Percentiles rank a stretch among this genome's conserved stretches.
Conservation (phyloP, 2,797 vertebrate species). For the Calcarius lapponicus region DNA sequence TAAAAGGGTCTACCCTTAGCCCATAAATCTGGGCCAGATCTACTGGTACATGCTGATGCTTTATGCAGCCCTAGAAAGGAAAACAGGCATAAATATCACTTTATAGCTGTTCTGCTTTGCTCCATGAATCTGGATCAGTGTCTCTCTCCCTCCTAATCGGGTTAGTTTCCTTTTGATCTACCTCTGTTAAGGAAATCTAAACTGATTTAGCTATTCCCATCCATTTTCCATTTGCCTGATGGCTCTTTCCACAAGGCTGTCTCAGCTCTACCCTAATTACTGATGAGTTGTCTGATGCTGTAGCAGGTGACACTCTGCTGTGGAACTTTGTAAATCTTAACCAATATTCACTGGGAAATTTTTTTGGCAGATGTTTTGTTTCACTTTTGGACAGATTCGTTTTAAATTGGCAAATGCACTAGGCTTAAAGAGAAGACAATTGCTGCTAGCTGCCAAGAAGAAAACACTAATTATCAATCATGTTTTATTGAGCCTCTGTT, state of each 20-base stretch:
- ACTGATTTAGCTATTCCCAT: constrained; percentile 16
- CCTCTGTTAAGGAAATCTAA: constrained; percentile 1
- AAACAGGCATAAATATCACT: constrained; percentile 10
- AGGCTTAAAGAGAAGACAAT: constrained; percentile 12
- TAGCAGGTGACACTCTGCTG: background rate
- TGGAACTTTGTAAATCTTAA: background rate
- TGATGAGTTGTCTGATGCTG: background rate
- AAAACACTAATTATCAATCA: constrained; percentile 14
- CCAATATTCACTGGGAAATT: background rate
- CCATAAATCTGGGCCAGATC: constrained; percentile 3
- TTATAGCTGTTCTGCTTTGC: constrained; percentile 1
- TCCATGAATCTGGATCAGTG: constrained; percentile 5
- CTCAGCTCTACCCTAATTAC: background rate
- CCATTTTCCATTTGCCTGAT: background rate
- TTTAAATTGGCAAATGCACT: background rate
- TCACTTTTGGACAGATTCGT: background rate
- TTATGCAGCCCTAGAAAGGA: background rate
- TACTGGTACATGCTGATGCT: background rate
- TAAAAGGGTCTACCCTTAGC: background rate
- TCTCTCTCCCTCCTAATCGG: constrained; percentile 3
- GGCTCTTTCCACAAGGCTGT: background rate
- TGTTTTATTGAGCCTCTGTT: constrained; percentile 20
- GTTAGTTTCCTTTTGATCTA: constrained; percentile 39
- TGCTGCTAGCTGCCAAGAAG: background rate
- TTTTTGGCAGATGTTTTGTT: constrained; percentile 28